Percentiles rank a stretch among this genome's conserved stretches.
phyloP scores from a whole-genome alignment of 2,113 vertebrate species.

The Mola mola region DNA sequence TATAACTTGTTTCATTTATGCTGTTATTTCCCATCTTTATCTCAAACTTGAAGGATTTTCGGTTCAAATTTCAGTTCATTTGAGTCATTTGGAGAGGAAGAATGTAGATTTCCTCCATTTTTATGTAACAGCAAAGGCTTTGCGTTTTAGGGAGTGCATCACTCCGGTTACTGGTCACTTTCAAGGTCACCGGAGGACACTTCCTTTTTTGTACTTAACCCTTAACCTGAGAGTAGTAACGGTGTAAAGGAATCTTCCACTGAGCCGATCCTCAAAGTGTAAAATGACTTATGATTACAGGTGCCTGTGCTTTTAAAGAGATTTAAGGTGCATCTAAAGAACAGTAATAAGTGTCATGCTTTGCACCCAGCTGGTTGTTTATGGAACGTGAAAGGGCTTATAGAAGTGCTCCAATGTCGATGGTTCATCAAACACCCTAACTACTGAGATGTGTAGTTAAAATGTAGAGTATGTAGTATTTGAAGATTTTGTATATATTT shows the following conservation, averaged over 20 bases:
- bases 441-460: neutral
- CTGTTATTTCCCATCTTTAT: constrained; percentile 61
- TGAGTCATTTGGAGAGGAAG: constrained; percentile 75
- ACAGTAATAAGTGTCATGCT: constrained; percentile 47
- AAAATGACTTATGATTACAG: constrained; percentile 75
- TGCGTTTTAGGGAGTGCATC: constrained; percentile 74
- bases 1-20: constrained; percentile 82
- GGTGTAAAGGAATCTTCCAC: constrained; percentile 85
- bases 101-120: constrained; percentile 77
- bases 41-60: constrained; percentile 78
- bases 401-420: neutral
- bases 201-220: constrained; percentile 94
- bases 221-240: constrained; percentile 86
- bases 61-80: constrained; percentile 52
- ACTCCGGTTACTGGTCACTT: constrained; percentile 84
- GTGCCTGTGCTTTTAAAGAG: constrained; percentile 62
- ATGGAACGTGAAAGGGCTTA: constrained; percentile 23
- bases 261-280: constrained; percentile 82
- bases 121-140: constrained; percentile 83
- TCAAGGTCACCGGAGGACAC: constrained; percentile 85
- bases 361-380: constrained; percentile 55
- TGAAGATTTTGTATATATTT: neutral
- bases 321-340: constrained; percentile 64
- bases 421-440: constrained; percentile 5
- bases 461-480: neutral